Evolutionary conservation across 2,113 vertebrate genomes (phyloP).

Genomic region (Pholis gunnellus): DNA sequence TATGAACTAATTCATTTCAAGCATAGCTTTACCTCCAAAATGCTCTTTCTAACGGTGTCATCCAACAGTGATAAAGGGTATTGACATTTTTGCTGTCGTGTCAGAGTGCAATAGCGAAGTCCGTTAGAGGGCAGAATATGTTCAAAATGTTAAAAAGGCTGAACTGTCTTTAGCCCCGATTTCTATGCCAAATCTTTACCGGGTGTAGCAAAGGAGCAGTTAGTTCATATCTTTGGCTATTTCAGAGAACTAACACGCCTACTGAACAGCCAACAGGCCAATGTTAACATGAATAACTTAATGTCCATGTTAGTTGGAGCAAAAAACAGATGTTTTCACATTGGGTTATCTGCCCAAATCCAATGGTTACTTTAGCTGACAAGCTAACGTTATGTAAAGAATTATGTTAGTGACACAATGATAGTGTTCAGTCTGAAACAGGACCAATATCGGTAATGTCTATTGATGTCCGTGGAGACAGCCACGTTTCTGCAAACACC

Average conservation of each 20-base stretch:
- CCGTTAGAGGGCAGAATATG: neutral
- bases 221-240: neutral
- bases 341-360: neutral
- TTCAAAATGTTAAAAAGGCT: neutral
- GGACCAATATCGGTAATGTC: constrained; percentile 1
- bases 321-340: neutral
- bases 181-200: neutral
- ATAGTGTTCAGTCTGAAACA: constrained; percentile 23
- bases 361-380: neutral
- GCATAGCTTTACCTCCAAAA: neutral
- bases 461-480: neutral
- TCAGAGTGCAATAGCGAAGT: neutral
- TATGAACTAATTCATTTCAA: neutral
- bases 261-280: neutral
- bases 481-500: neutral
- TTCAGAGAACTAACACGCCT: neutral
- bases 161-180: neutral
- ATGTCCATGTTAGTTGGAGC: neutral
- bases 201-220: neutral
- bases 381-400: constrained; percentile 9
- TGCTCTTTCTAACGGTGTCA: neutral
- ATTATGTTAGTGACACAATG: neutral
- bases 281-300: neutral
- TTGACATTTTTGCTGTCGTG: neutral
- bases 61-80: neutral